Base-by-base conservation (phyloP, 2,797 vertebrate species). In the Esox masquinongy region DNA sequence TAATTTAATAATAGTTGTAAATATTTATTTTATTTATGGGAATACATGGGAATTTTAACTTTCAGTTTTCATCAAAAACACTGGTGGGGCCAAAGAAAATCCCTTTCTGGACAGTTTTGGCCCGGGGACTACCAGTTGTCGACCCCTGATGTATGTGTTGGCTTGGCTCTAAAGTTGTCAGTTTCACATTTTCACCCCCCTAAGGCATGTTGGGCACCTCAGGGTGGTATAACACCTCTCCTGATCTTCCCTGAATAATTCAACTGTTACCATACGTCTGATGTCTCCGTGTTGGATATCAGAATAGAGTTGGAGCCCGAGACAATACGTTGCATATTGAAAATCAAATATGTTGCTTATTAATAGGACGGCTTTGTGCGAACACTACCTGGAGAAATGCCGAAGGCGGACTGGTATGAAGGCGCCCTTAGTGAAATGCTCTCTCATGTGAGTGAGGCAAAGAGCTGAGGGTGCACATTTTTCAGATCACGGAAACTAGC, bases 321-420 rank as follows among this genome's bases (percentile, higher is more conserved):
- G 88, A 92, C 85, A 80, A 90, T 53, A 83, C 50, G 43, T 79
- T 87, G 87, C 81, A 73, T 82, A 85, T 86, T 76, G 87, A 88
- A 93, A 94, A 92, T 91, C 92, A 94, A 94, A 94, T 94, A 94
- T 93, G 92, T 93, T 94, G 91, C 91, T 94, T 94, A 93, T 93
- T 93, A 94, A 94, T 92, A 92, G 92, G 86, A 75, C 77, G 80
- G 88, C 26, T 82, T 91, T 92, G 91, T 92, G 90, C 76, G 87
- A 92, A 88, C 83, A 75, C 81, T 92, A 93, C 93, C 93, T 91
- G 90, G 85, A 93, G 93, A 91, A 89, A 89, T 83, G 92, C 94
- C 82, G 72, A 69, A 69, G 84, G 92, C 72, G 73, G 73, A 75
- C 77, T 72, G 84, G 73, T 82, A 85, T 84, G 77, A 86, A 81